These are phyloP conservation scores for Urocolius indicus DNA, from an alignment of 2,113 vertebrate genomes.

Conservation along the genomic window DNA sequence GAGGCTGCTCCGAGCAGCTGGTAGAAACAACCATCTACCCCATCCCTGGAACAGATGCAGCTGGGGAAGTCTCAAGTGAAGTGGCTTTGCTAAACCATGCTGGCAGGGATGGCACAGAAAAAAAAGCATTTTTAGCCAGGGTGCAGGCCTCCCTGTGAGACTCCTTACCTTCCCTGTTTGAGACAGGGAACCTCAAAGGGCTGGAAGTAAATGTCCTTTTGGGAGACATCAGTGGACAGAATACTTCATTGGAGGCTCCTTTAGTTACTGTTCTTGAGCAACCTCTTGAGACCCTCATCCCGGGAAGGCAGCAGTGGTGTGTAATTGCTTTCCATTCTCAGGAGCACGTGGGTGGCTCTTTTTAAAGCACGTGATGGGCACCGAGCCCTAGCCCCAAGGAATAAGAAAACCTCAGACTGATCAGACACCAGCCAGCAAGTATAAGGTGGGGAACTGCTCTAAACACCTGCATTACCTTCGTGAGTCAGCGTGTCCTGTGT, in stretches of 20 bases:
- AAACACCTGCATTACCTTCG: background rate
- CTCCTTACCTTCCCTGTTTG: background rate
- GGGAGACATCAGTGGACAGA: background rate
- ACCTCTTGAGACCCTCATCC: background rate
- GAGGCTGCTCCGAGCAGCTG: background rate
- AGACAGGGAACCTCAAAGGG: background rate
- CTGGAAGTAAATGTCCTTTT: background rate
- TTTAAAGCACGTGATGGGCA: background rate
- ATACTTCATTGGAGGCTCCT: background rate
- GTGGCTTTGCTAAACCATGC: background rate
- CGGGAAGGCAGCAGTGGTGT: background rate
- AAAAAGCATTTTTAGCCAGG: background rate
- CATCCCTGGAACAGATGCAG: background rate
- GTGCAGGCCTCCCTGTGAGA: background rate
- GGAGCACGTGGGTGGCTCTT: background rate
- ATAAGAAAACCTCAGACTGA: constrained; percentile 11
- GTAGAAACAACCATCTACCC: background rate
- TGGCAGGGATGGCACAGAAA: background rate
- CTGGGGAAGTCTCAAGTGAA: background rate
- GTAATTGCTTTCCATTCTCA: background rate
- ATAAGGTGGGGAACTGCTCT: background rate
- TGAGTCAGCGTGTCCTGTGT: background rate
- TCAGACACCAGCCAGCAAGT: background rate
- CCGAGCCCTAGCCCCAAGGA: background rate
- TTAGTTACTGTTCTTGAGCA: background rate